Percentiles rank a stretch among this genome's conserved stretches.
Evolutionary conservation across 92 coral and sea anemone genomes (phyloP).

Genomic region (Diadumene lineata): DNA sequence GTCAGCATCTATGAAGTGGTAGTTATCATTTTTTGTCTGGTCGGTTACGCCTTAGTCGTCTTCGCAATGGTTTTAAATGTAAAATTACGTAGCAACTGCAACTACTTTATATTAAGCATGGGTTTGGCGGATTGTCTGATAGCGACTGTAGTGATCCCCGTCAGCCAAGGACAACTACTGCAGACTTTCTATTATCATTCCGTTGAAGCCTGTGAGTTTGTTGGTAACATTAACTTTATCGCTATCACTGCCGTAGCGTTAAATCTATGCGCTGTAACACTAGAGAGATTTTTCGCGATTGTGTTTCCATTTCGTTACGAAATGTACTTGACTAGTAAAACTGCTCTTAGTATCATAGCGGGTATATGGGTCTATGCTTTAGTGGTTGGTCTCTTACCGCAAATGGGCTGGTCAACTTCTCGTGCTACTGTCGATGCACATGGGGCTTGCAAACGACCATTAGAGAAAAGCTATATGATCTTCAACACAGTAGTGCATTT

Average conservation of each 20-base stretch:
- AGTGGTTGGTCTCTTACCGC: constrained; percentile 61
- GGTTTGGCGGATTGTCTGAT: constrained; percentile 69
- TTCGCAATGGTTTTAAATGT: constrained; percentile 57
- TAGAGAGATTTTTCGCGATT: constrained; percentile 73
- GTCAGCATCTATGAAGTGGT: constrained; percentile 41
- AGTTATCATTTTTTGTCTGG: constrained; percentile 43
- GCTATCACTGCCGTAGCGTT: constrained; percentile 64
- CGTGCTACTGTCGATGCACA: constrained; percentile 15
- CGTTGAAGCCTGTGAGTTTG: constrained; percentile 51
- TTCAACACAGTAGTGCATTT: constrained; percentile 58
- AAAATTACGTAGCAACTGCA: constrained; percentile 67
- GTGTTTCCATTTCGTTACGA: constrained; percentile 72
- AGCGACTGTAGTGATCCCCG: constrained; percentile 59
- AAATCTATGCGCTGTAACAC: constrained; percentile 67
- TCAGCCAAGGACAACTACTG: constrained; percentile 46
- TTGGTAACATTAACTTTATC: constrained; percentile 48
- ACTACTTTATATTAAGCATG: constrained; percentile 73
- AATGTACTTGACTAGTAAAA: constrained; percentile 47
- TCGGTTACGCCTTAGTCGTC: constrained; percentile 54
- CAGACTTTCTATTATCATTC: constrained; percentile 53
- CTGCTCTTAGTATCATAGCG: constrained; percentile 33
- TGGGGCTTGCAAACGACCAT: constrained; percentile 35
- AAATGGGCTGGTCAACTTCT: constrained; percentile 68
- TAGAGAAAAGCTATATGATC: constrained; percentile 42
- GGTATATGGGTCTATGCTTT: constrained; percentile 63